Evolutionary conservation across 2,113 vertebrate species (phyloP), one percentile per base, ranked within the genome.

Genomic region (Trinectes maculatus): DNA sequence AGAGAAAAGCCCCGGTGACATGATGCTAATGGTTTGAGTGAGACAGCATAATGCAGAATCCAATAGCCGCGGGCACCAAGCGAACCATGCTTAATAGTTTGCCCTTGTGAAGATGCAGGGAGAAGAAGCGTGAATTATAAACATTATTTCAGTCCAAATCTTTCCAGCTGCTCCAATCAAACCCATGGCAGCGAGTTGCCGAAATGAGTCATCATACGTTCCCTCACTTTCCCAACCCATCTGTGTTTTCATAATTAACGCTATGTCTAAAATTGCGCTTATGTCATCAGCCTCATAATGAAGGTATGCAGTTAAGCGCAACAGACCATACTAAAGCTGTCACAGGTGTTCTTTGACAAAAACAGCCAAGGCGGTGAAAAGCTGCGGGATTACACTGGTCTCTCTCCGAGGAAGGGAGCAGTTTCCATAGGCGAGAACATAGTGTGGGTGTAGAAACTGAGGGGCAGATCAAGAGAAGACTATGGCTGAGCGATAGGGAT

Each of bases 1-100:
- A 63, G 54, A 61, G 26, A 63, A 39, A 66, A 6, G 4, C 36
- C 49, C 55, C n/a, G 10, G 47, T 84, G 73, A 62, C 77, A 72
- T 6, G 2, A 36, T 55, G 53, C 67, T 80, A 79, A 85, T 85
- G 62, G 73, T 62, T 82, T 79, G 48, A 74, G 28, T 28, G 11
- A 44, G 57, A 54, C 58, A 52, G 80, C 54, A 67, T 79, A 71
- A 85, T 79, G 71, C 62, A 71, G 61, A 77, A 65, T 49, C 62
- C 56, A 49, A 63, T 60, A 48, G 31, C 47, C 44, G 10, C 5
- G 59, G 34, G 26, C 0, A 1, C 21, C 1, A 0, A 34, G 2
- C 28, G 34, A 71, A 44, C 28, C 53, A 6, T 37, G 47, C 22
- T 65, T 25, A 31, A 68, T 25, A 71, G 73, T 74, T 29, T 65